Conservation (phyloP, 1,140 invertebrate species). For the Apocrypta bakeri region DNA sequence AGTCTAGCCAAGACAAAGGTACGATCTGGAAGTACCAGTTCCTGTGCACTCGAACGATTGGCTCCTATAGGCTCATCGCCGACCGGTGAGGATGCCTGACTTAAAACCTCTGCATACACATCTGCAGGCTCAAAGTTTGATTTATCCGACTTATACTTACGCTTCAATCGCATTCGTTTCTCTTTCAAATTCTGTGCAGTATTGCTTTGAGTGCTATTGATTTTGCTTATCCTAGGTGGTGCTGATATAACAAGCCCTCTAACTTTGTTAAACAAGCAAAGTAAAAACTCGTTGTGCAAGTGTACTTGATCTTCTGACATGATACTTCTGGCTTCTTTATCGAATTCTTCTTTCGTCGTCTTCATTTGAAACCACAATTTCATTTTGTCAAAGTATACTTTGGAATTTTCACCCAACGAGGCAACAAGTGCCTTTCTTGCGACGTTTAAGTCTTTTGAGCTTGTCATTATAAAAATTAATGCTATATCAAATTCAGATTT, state of each 20-base stretch:
- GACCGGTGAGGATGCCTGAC: slow-evolving; percentile 69
- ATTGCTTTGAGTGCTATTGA: slow-evolving; percentile 56
- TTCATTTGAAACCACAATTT: slow-evolving; percentile 85
- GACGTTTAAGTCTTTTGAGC: slow-evolving; percentile 69
- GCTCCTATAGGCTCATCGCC: slow-evolving; percentile 73
- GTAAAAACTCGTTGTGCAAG: slow-evolving; percentile 88
- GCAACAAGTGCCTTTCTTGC: slow-evolving; percentile 78
- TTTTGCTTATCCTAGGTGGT: slow-evolving; percentile 64
- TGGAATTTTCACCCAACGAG: slow-evolving; percentile 79
- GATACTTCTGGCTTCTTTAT: slow-evolving; percentile 82
- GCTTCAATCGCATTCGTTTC: slow-evolving; percentile 75
- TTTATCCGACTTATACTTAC: slow-evolving; percentile 78
- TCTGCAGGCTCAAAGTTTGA: slow-evolving; percentile 79
- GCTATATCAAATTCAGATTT: neutral
- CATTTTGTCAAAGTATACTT: slow-evolving; percentile 80
- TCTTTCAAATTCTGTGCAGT: slow-evolving; percentile 73
- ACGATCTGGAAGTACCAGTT: slow-evolving; percentile 83
- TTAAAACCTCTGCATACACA: slow-evolving; percentile 71
- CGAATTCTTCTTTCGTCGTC: slow-evolving; percentile 87
- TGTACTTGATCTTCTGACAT: slow-evolving; percentile 82
- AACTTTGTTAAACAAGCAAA: slow-evolving; percentile 87
- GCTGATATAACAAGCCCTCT: slow-evolving; percentile 78
- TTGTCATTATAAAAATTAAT: slow-evolving; percentile 62
- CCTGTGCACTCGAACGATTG: slow-evolving; percentile 78
- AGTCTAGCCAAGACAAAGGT: slow-evolving; percentile 86